These are phyloP conservation scores for Salarias fasciatus DNA, from an alignment of 2,797 vertebrate species.

Conservation along the genomic window DNA sequence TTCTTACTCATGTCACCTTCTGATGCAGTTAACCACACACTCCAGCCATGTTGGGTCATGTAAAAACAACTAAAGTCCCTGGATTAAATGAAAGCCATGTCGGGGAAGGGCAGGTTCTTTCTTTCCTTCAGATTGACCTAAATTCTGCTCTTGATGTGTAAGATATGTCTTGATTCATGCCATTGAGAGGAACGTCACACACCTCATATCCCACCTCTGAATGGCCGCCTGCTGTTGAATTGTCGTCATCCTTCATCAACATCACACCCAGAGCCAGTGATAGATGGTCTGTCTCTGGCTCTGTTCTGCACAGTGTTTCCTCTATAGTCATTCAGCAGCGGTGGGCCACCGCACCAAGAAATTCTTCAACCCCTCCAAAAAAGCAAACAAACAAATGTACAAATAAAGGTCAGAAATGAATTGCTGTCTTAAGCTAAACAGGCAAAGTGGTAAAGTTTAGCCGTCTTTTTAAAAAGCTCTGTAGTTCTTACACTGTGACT, in stretches of 20 bases:
- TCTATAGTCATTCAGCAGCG: constrained; percentile 73
- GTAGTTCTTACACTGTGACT: too few relatives aligned
- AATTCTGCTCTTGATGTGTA: constrained; percentile 53
- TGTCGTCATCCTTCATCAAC: constrained; percentile 73
- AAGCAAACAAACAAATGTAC: constrained; percentile 15
- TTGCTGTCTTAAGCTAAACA: not conserved
- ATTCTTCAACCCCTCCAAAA: constrained; percentile 39
- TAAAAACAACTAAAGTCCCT: constrained; percentile 24
- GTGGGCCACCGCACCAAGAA: constrained; percentile 59
- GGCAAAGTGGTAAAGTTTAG: not conserved
- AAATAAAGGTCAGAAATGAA: constrained; percentile 46
- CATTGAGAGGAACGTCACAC: constrained; percentile 46
- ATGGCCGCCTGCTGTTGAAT: constrained; percentile 66
- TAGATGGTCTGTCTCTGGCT: constrained; percentile 70
- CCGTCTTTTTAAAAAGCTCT: not conserved
- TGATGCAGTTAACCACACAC: constrained; percentile 31
- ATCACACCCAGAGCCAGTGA: constrained; percentile 67
- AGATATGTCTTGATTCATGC: constrained; percentile 48
- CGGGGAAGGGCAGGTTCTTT: constrained; percentile 19
- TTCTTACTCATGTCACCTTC: constrained; percentile 46
- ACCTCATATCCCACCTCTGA: constrained; percentile 61
- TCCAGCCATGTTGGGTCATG: constrained; percentile 33
- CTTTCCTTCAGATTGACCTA: constrained; percentile 43
- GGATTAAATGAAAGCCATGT: constrained; percentile 38
- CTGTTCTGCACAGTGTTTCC: constrained; percentile 73